A percentile compares a stretch with the other conserved stretches of the same genome.
These are phyloP conservation scores for Arctia plantaginis DNA, from an alignment of 2,888 invertebrate genomes.

Conservation along the genomic window DNA sequence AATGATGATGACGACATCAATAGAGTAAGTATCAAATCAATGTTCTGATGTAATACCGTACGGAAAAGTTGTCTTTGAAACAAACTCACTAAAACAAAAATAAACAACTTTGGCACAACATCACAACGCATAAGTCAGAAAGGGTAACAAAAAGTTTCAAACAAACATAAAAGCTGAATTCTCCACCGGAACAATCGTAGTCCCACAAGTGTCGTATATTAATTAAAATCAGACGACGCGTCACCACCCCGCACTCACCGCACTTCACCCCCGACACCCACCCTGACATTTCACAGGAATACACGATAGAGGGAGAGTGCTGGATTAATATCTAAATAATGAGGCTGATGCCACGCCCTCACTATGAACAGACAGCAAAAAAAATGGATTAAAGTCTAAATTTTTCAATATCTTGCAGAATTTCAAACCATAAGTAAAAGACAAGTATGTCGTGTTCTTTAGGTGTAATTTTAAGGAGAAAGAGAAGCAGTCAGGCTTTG, in stretches of 20 bases:
- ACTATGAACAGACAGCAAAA: constrained; percentile 64
- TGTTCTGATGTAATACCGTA: not conserved
- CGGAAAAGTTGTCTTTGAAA: not conserved
- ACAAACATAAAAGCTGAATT: constrained; percentile 34
- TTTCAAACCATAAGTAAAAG: not conserved
- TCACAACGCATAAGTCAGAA: constrained; percentile 4
- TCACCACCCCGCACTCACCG: constrained; percentile 23
- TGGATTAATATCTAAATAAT: constrained; percentile 86
- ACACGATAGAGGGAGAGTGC: constrained; percentile 64
- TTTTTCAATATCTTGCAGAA: not conserved
- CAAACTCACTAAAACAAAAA: not conserved
- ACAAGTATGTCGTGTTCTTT: not conserved
- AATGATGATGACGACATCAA: no score
- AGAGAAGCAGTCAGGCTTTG: not conserved
- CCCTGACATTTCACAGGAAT: constrained; percentile 26
- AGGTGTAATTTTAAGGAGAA: not conserved
- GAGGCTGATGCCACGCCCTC: constrained; percentile 80
- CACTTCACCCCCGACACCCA: constrained; percentile 20
- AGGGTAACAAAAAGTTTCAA: constrained; percentile 25
- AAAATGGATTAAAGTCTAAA: constrained; percentile 15
- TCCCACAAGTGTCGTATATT: constrained; percentile 70
- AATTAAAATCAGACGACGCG: constrained; percentile 66
- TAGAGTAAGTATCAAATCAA: no score
- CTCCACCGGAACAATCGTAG: constrained; percentile 29
- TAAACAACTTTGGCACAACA: constrained; percentile 6